Evolutionary conservation across 2,888 invertebrate species (phyloP), one percentile per base, ranked within the genome.

Genomic region (Amblyteles armatorius): DNA sequence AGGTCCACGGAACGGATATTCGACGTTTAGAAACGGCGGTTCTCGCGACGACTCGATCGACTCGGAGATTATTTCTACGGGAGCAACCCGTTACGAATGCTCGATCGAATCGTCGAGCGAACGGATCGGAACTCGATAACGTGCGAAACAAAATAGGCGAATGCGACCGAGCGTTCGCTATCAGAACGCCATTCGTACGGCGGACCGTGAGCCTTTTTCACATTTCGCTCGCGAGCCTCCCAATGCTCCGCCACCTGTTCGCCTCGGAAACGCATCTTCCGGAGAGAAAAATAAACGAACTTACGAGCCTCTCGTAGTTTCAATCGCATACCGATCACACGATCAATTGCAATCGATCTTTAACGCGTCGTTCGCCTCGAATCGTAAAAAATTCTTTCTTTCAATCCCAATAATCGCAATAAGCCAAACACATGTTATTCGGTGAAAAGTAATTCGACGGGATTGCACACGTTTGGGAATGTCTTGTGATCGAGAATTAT

Each of bases 161-260:
- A 63, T 33, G 29, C 7, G 2, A 63, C 16, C 6, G n/a, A n/a
- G 29, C 29, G 16, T 63, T 63, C 7, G 29, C 74, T 65, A 76
- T 50, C 50, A 50, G 48, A 65, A 65, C 74, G 74, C 74, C 74
- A 76, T 76, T 76, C 19, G 36, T 76, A 76, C 74, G 74, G 50
- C 71, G 50, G 48, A n/a, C 74, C 29, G 48, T 22, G 2, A 6
- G 26, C 7, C 44, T 48, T 29, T 13, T 44, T 48, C 22, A 68
- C 44, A 22, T 48, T 44, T 22, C 44, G 22, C 44, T 48, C 26
- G 7, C 3, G 3, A 22, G 22, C 26, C 22, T 67, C 40, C 22
- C 33, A 3, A 33, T 22, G 26, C 40, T 57, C 16, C 22, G 13
- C 13, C 1, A 57, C 22, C 22, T 33, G 7, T 33, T 63, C 60